phyloP scores from a whole-genome alignment of 1,140 invertebrate species.

The honey bee (Apis mellifera) region Amel_HAv3.1 CM009937.2:7574001-7574500 shows the following conservation, averaged over 20 bases:
- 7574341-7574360: slow-evolving; percentile 51
- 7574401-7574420: background rate
- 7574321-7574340: slow-evolving; percentile 11
- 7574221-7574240: slow-evolving; percentile 50
- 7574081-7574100: no score
- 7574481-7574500: no score
- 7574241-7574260: slow-evolving; percentile 36
- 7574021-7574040: no score
- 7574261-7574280: slow-evolving; percentile 66
- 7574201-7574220: background rate
- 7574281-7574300: slow-evolving; percentile 53
- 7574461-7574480: no score
- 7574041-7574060: no score
- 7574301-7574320: slow-evolving; percentile 6
- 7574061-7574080: no score
- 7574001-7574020: no score
- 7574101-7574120: no score
- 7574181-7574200: slow-evolving; percentile 1
- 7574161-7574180: background rate
- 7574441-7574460: no score
- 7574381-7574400: background rate
- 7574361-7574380: background rate
- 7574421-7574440: background rate
- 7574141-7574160: background rate
- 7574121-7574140: background rate